Conservation (phyloP, 2,888 invertebrate genomes). For the Mesoligia furuncula region DNA sequence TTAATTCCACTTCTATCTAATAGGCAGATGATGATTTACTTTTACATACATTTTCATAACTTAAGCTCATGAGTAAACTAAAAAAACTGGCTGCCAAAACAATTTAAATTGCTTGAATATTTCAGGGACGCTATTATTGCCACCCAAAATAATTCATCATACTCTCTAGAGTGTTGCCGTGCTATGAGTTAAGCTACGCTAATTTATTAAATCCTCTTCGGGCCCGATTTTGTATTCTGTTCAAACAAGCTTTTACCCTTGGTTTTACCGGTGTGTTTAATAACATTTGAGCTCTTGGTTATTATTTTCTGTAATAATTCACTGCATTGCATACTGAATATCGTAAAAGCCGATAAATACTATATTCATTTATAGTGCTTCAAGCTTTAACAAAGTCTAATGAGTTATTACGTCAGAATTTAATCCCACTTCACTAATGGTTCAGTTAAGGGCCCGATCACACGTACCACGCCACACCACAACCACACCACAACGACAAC, state of each 20-base stretch:
- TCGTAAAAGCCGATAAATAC: slow-evolving; percentile 32
- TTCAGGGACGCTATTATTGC: slow-evolving; percentile 15
- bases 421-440: slow-evolving; percentile 22
- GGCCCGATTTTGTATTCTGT: slow-evolving; percentile 47
- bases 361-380: slow-evolving; percentile 5
- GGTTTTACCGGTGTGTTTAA: slow-evolving; percentile 12
- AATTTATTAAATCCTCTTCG: slow-evolving; percentile 50
- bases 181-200: slow-evolving; percentile 16
- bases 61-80: too few relatives aligned
- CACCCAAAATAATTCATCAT: slow-evolving; percentile 34
- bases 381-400: slow-evolving; percentile 16
- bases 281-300: slow-evolving; percentile 21
- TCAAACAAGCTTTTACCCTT: slow-evolving; percentile 18
- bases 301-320: slow-evolving; percentile 24
- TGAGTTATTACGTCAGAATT: slow-evolving; percentile 8
- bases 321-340: slow-evolving; percentile 32
- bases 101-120: background rate
- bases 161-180: slow-evolving; percentile 25
- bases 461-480: background rate
- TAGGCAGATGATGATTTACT: too few relatives aligned
- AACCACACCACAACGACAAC: background rate
- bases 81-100: background rate
- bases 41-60: slow-evolving; percentile 6
- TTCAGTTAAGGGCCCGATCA: background rate
- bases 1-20: too few relatives aligned